These are phyloP conservation scores for Erebia ligea DNA, from an alignment of 2,888 invertebrate species.

Conservation along the genomic window DNA sequence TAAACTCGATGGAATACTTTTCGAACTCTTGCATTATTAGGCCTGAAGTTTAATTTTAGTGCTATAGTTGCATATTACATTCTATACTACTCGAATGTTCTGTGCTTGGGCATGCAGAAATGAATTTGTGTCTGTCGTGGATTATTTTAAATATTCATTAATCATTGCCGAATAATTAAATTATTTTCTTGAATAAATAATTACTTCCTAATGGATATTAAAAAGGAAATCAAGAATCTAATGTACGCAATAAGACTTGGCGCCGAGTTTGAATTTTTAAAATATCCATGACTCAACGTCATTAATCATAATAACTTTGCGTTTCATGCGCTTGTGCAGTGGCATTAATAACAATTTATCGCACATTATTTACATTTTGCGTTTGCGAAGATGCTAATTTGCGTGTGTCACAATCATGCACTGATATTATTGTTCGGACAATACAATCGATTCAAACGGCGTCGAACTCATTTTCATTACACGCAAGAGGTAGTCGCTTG, in stretches of 20 bases:
- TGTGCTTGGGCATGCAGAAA: conserved; percentile 83
- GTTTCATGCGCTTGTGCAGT: conserved; percentile 68
- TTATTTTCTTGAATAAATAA: background rate
- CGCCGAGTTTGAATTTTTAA: conserved; percentile 41
- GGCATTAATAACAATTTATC: conserved; percentile 74
- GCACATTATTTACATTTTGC: conserved; percentile 42
- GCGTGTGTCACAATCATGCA: conserved; percentile 58
- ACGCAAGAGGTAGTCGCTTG: conserved; percentile 15
- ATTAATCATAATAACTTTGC: conserved; percentile 70
- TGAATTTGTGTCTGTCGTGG: conserved; percentile 65
- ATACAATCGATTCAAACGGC: conserved; percentile 43
- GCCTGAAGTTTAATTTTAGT: conserved; percentile 60
- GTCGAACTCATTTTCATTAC: conserved; percentile 43
- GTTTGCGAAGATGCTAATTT: conserved; percentile 48
- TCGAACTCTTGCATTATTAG: conserved; percentile 59
- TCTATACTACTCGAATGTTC: conserved; percentile 64
- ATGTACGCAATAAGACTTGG: conserved; percentile 14
- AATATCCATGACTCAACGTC: conserved; percentile 62
- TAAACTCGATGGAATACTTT: conserved; percentile 53
- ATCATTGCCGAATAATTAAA: background rate
- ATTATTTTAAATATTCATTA: conserved; percentile 52
- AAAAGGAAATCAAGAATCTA: conserved; percentile 9
- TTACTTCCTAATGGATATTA: conserved; percentile 9
- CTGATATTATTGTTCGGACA: conserved; percentile 41
- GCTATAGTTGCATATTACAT: conserved; percentile 70